Evolutionary conservation across 1,140 invertebrate genomes (phyloP), one percentile per base, ranked within the genome.

Genomic region (Pinna nobilis): DNA sequence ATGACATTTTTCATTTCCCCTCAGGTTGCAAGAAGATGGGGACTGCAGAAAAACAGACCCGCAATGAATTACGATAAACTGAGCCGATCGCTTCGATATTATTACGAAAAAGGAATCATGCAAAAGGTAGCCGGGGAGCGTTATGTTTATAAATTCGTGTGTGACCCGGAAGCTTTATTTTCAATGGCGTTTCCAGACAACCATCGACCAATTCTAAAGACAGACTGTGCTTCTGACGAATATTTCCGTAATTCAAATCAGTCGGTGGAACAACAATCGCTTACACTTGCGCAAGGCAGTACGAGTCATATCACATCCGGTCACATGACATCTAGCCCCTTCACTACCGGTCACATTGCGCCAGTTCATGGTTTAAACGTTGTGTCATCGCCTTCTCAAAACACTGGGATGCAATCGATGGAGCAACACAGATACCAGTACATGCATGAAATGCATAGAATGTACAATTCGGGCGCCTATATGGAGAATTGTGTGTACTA

Each of bases 11-110:
- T 50, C 49, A n/a, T 68, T 73, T 73, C 69, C 44, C 77, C 81
- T 25, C 70, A 91, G 90, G 91, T 91, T 41, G 91, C 91, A 1
- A 70, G 91, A 57, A 80, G 90, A 30, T 92, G 91, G 91, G 91
- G 91, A 3, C 80, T 91, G 33, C 91, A 91, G 80, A 92, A 92
- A 79, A 92, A 98, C 88, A 90, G 96, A 4, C 96, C 96, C 0
- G 96, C 96, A 1, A 98, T 98, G 97, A 98, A 98, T 90, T 98
- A 98, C 86, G 97, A 98, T 88, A 98, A 98, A 88, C 88, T 98
- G 11, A 97, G 96, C 66, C 90, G 97, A 0, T 98, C 96, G 0
- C 90, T 98, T 9, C 91, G 97, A 11, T 98, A 98, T 83, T 98
- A 98, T 84, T 98, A 98, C 86, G 96, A 98, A 88, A 98, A 98